Conservation (phyloP, 2,113 vertebrate species). For the Callopanchax toddi region DNA sequence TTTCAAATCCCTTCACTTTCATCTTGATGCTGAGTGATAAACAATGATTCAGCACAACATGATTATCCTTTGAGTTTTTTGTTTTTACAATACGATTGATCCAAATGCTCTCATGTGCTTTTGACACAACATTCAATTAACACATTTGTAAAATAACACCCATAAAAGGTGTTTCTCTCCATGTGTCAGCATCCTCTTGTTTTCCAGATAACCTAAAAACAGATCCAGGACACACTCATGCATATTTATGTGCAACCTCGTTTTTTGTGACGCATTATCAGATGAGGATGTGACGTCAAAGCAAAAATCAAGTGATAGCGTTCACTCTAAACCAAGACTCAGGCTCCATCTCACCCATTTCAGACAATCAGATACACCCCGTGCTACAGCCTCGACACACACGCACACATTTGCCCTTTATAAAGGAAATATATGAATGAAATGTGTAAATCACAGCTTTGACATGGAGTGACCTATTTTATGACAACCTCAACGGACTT, state of each 20-base stretch:
- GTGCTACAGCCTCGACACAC: constrained; percentile 17
- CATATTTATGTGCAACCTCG: constrained; percentile 1
- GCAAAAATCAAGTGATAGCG: constrained; percentile 37
- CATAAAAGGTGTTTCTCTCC: constrained; percentile 17
- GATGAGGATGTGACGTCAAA: constrained; percentile 49
- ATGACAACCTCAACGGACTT: background rate
- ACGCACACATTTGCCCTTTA: constrained; percentile 11
- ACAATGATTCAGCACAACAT: background rate
- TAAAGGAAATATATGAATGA: background rate
- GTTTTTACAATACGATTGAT: no score
- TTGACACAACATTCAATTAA: no score
- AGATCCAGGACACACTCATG: background rate
- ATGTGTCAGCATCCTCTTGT: no score
- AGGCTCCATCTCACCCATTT: constrained; percentile 17
- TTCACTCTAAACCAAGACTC: constrained; percentile 16
- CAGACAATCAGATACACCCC: constrained; percentile 21
- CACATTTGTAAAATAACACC: constrained; percentile 5
- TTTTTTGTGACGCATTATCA: constrained; percentile 46
- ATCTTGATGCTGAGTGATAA: no score
- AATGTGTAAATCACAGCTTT: background rate
- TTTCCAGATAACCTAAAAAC: no score
- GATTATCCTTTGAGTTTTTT: no score
- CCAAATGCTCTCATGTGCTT: no score
- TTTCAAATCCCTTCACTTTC: background rate
- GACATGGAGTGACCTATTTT: background rate